Evolutionary conservation across 2,888 invertebrate genomes (phyloP).

Genomic region (Tipula unca): DNA sequence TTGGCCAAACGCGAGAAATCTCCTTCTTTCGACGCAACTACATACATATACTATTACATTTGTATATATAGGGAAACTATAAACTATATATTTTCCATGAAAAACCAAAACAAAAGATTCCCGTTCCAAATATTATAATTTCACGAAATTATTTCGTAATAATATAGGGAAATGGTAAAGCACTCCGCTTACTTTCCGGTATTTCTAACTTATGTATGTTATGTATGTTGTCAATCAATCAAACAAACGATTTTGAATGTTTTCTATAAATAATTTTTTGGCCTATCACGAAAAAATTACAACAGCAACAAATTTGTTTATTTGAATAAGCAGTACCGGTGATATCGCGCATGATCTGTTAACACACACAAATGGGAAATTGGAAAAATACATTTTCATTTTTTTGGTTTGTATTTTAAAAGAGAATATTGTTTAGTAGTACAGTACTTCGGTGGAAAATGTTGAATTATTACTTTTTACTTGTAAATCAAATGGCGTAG

Average conservation of each 20-base stretch:
- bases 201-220: neutral
- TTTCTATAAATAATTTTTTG: neutral
- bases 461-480: neutral
- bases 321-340: neutral
- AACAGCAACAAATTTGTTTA: neutral
- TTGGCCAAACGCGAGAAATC: neutral
- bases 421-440: neutral
- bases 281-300: neutral
- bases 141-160: neutral
- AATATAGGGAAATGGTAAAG: neutral
- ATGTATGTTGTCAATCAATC: neutral
- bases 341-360: neutral
- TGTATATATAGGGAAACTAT: neutral
- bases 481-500: neutral
- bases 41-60: neutral
- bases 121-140: neutral
- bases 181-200: neutral
- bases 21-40: neutral
- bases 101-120: neutral
- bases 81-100: neutral
- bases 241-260: neutral
- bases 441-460: neutral
- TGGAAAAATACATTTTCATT: neutral
- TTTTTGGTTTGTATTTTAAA: neutral
- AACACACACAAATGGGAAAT: neutral